phyloP scores from a whole-genome alignment of 1,140 invertebrate species.

The honey bee (Apis mellifera) region DNA sequence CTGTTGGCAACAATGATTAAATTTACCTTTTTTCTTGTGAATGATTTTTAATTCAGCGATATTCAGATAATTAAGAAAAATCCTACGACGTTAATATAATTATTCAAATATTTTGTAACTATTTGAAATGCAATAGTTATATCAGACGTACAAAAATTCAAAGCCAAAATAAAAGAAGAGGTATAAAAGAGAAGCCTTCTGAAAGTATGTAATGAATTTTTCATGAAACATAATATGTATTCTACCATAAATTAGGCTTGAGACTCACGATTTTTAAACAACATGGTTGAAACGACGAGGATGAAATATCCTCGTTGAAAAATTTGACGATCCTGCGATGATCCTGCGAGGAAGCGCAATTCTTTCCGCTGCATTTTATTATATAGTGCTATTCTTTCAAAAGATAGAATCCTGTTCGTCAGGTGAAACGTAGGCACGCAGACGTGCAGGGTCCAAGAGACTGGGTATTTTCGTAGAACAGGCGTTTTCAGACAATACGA shows the following conservation, averaged over 20 bases:
- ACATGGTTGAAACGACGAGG: too few species aligned
- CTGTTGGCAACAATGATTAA: too few species aligned
- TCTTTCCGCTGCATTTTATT: background rate
- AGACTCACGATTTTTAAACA: background rate
- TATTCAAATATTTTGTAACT: too few species aligned
- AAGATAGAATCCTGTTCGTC: background rate
- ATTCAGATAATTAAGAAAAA: too few species aligned
- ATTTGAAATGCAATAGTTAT: too few species aligned
- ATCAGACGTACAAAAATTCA: too few species aligned
- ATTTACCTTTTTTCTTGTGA: too few species aligned
- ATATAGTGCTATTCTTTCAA: background rate
- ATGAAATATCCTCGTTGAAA: background rate
- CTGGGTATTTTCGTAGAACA: conserved; percentile 55
- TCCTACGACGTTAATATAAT: too few species aligned
- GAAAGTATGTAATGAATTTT: background rate
- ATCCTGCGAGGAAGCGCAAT: background rate
- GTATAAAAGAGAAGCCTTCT: too few species aligned
- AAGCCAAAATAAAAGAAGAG: too few species aligned
- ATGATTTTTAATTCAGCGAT: too few species aligned
- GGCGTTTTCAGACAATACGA: conserved; percentile 60
- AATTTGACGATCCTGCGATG: too few species aligned
- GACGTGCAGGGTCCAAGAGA: background rate
- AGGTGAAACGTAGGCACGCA: conserved; percentile 18
- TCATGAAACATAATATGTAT: background rate
- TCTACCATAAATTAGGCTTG: background rate